Evolutionary conservation across 2,113 vertebrate species (phyloP).

Genomic region (Pycnonotus jocosus): DNA sequence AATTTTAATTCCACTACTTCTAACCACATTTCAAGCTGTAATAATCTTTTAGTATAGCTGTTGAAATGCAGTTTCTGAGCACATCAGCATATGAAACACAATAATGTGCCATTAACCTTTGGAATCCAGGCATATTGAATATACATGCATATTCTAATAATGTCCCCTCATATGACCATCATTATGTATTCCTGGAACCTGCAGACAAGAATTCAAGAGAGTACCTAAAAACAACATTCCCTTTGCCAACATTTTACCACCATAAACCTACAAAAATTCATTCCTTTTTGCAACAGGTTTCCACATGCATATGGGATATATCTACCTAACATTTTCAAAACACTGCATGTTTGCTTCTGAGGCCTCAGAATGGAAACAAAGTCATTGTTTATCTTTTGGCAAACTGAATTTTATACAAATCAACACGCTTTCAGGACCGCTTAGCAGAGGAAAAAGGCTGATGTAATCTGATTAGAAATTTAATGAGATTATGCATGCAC

Average conservation of each 20-base stretch:
- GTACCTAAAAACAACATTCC: neutral
- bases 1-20: neutral
- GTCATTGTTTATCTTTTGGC: neutral
- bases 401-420: neutral
- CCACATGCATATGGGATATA: neutral
- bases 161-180: neutral
- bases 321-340: neutral
- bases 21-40: neutral
- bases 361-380: neutral
- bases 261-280: neutral
- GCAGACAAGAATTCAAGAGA: neutral
- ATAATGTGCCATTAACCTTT: neutral
- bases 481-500: neutral
- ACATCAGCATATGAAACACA: neutral
- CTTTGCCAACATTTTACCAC: neutral
- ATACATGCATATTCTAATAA: neutral
- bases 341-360: neutral
- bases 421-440: neutral
- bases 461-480: neutral
- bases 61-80: neutral
- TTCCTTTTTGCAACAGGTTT: neutral
- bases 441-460: neutral
- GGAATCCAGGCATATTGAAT: neutral
- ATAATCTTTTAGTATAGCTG: neutral
- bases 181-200: neutral